Evolutionary conservation across 2,888 invertebrate genomes (phyloP).

Genomic region (Helicoverpa assulta): DNA sequence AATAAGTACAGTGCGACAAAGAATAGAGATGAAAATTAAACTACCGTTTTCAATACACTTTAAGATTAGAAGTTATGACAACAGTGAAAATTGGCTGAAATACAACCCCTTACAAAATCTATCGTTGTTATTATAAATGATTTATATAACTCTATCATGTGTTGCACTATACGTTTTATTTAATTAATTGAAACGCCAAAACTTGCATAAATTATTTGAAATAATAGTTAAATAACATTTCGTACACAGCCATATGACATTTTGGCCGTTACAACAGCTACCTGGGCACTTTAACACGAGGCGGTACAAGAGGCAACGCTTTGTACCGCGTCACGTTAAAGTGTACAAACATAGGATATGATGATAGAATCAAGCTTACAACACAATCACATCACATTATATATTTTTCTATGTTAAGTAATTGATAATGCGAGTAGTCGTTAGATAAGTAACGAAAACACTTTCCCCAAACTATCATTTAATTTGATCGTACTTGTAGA

Average conservation of each 20-base stretch:
- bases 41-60: slow-evolving; percentile 8
- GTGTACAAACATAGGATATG: slow-evolving; percentile 19
- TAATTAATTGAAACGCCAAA: slow-evolving; percentile 41
- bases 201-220: slow-evolving; percentile 63
- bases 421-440: slow-evolving; percentile 50
- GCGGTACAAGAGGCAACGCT: slow-evolving; percentile 34
- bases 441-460: slow-evolving; percentile 39
- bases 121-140: slow-evolving; percentile 5
- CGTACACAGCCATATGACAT: slow-evolving; percentile 80
- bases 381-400: slow-evolving; percentile 43
- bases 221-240: slow-evolving; percentile 62
- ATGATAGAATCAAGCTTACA: slow-evolving; percentile 44
- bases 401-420: slow-evolving; percentile 19
- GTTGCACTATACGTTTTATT: slow-evolving; percentile 59
- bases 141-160: slow-evolving; percentile 39
- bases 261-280: slow-evolving; percentile 74
- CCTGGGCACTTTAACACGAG: slow-evolving; percentile 39
- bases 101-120: slow-evolving; percentile 18
- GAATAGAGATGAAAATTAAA: slow-evolving; percentile 41
- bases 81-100: slow-evolving; percentile 36
- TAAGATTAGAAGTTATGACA: slow-evolving; percentile 26
- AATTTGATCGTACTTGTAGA: slow-evolving; percentile 58
- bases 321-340: slow-evolving; percentile 34
- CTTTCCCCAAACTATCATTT: slow-evolving; percentile 50
- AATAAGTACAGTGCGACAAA: slow-evolving; percentile 66